A percentile compares a stretch with the other conserved stretches of the same genome.
Conservation (phyloP, 2,797 vertebrate genomes). For the Danionella dracula region DNA sequence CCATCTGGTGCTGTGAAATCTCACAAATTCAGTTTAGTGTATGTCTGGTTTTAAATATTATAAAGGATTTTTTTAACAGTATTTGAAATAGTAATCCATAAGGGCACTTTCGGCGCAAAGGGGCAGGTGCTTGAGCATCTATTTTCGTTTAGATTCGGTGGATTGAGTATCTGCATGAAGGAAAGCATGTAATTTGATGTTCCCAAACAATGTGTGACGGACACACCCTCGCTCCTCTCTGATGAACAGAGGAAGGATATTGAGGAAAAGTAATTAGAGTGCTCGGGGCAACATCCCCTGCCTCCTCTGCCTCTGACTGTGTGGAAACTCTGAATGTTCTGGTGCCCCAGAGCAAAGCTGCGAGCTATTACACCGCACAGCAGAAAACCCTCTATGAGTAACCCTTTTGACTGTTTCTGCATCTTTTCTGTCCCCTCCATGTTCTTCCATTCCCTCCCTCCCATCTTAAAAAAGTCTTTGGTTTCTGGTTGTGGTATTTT, state of each 20-base stretch:
- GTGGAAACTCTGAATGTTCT: slow-evolving; percentile 79
- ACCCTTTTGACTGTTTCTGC: slow-evolving; percentile 8
- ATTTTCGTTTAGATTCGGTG: too few species aligned
- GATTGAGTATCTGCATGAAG: not conserved
- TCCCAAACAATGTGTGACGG: not conserved
- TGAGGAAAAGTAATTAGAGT: slow-evolving; percentile 18
- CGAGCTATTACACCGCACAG: slow-evolving; percentile 66
- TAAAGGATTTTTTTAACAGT: too few species aligned
- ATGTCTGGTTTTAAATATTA: too few species aligned
- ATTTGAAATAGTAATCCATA: too few species aligned
- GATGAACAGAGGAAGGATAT: slow-evolving; percentile 33
- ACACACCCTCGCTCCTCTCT: slow-evolving; percentile 45
- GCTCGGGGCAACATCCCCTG: slow-evolving; percentile 24
- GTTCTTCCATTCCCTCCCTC: slow-evolving; percentile 14
- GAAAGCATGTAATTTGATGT: not conserved
- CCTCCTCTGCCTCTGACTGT: slow-evolving; percentile 61
- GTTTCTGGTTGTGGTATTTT: slow-evolving; percentile 53
- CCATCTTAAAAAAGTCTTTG: slow-evolving; percentile 4
- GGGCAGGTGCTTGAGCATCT: too few species aligned
- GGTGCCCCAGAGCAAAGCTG: slow-evolving; percentile 65
- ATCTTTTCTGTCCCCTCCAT: not conserved
- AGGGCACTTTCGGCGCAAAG: too few species aligned
- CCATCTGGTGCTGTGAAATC: too few species aligned
- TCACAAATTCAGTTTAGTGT: too few species aligned
- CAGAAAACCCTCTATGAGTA: slow-evolving; percentile 46